phyloP scores from a whole-genome alignment of 2,888 invertebrate species.

The Augochlorella aurata region DNA sequence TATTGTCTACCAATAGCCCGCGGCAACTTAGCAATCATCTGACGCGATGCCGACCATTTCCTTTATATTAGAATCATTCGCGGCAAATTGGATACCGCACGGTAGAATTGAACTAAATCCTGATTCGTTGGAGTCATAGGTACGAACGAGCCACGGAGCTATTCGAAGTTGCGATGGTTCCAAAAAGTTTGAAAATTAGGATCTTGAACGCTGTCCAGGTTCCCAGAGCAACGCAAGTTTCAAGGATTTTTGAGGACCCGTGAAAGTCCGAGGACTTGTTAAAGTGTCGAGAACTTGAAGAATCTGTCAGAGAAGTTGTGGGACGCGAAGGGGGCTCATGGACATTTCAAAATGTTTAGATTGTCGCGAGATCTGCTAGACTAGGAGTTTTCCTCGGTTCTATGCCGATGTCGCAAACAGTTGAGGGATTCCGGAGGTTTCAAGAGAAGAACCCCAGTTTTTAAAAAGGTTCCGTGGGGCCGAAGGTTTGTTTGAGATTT shows the following conservation, averaged over 20 bases:
- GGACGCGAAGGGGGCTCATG: not conserved
- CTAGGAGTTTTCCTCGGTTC: not conserved
- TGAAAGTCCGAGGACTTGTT: not conserved
- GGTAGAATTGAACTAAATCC: not conserved
- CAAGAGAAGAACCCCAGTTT: not conserved
- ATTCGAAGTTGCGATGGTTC: not conserved
- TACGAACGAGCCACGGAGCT: not conserved
- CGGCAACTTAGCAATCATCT: conserved; percentile 11
- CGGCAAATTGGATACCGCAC: not conserved
- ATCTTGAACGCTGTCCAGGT: not conserved
- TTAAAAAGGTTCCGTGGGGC: not conserved
- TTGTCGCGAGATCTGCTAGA: not conserved
- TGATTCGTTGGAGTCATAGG: not conserved
- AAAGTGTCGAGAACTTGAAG: not conserved
- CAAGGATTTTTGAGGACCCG: not conserved
- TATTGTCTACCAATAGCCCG: not conserved
- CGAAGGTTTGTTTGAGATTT: not conserved
- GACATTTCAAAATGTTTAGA: conserved; percentile 1
- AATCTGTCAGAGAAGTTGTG: not conserved
- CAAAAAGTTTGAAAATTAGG: conserved; percentile 2
- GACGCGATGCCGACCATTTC: not conserved
- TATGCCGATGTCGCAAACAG: not conserved
- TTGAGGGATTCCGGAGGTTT: not conserved
- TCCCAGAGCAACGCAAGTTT: not conserved
- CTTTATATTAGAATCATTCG: not conserved